Evolutionary conservation across 2,888 invertebrate species (phyloP), one percentile per base, ranked within the genome.

Genomic region (Notodonta ziczac): DNA sequence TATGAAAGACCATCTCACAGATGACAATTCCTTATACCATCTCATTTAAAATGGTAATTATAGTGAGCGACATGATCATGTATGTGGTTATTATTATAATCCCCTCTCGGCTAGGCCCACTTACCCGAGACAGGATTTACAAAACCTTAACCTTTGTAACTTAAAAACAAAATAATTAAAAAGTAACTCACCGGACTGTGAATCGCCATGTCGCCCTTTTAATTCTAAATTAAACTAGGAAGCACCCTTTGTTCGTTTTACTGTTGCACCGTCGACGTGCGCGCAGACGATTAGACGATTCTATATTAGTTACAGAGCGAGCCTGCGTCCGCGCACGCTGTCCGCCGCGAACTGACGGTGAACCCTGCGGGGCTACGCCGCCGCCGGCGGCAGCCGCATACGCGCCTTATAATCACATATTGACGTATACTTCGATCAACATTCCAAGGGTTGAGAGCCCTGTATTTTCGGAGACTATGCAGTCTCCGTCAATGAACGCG

Each of bases 211-310:
- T 80, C 82, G 84, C 81, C 76, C 78, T 83, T 81, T 85, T 83
- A 84, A 77, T 84, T 88, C 84, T 85, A 89, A 88, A 84, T 89
- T 84, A 85, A 88, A 88, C 84, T 85, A 87, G 81, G 83, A 83
- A 81, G 80, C 86, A 87, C 89, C 79, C 82, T 84, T 85, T 85
- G 77, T 84, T 87, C 84, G 68, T 87, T 83, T 84, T 82, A 66
- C 56, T 74, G 70, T 81, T 80, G 80, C 74, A 70, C 71, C 66
- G 69, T 72, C 68, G 72, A 67, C 67, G 70, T 72, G 68, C 67
- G 73, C 77, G 74, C 71, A 70, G 72, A 76, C 80, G 82, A 67
- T 67, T 67, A 70, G 71, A 76, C 81, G 82, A 66, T 66, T 70
- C 56, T 72, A 63, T 70, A 63, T 70, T 61, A 70, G 61, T 58